Evolutionary conservation across 2,797 vertebrate species (phyloP).

Genomic region (Valencia hispanica): DNA sequence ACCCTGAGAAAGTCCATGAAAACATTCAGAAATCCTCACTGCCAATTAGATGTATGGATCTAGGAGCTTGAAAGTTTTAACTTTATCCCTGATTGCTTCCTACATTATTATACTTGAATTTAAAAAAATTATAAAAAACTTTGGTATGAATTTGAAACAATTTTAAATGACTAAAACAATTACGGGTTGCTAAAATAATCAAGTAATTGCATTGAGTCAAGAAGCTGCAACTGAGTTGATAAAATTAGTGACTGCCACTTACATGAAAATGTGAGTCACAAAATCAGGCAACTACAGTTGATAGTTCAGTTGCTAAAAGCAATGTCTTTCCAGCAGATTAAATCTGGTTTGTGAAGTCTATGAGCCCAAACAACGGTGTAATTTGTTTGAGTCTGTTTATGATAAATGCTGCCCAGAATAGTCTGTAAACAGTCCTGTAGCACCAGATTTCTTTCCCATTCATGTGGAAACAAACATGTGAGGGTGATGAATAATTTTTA

Average conservation of each 20-base stretch:
- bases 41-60: too few relatives aligned
- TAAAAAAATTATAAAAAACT: too few relatives aligned
- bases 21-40: too few relatives aligned
- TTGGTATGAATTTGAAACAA: neutral
- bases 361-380: slow-evolving; percentile 16
- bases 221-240: slow-evolving; percentile 2
- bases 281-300: neutral
- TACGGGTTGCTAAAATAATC: neutral
- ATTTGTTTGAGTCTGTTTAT: slow-evolving; percentile 32
- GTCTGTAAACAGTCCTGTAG: slow-evolving; percentile 34
- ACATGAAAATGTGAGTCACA: slow-evolving; percentile 12
- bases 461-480: slow-evolving; percentile 45
- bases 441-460: slow-evolving; percentile 24
- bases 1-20: too few relatives aligned
- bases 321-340: slow-evolving; percentile 24
- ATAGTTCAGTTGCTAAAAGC: slow-evolving; percentile 20
- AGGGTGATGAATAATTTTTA: slow-evolving; percentile 39
- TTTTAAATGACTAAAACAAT: slow-evolving; percentile 4
- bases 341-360: slow-evolving; percentile 37
- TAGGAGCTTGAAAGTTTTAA: slow-evolving; percentile 1
- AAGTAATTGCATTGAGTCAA: slow-evolving; percentile 2
- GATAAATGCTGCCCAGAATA: slow-evolving; percentile 33
- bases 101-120: slow-evolving; percentile 14
- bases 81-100: neutral
- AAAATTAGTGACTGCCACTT: slow-evolving; percentile 7